Evolutionary conservation across 2,113 vertebrate species (phyloP).

Genomic region (Elgaria multicarinata): DNA sequence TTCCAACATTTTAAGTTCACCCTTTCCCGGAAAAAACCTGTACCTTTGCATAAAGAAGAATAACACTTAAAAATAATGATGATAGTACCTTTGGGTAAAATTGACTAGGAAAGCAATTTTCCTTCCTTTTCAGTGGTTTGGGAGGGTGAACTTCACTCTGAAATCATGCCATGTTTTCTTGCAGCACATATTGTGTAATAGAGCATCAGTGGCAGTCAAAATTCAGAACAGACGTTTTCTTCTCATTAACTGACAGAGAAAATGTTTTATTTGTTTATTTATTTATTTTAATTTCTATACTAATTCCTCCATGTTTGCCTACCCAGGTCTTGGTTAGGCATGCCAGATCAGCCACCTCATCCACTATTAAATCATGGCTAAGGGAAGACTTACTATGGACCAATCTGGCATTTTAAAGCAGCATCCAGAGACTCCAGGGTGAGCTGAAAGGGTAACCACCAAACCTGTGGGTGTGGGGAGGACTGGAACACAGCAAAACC

Average conservation of each 20-base stretch:
- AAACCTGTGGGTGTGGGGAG: too few species aligned
- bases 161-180: not conserved
- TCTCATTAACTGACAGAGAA: conserved; percentile 13
- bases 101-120: not conserved
- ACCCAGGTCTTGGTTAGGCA: too few species aligned
- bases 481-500: too few species aligned
- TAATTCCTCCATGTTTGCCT: too few species aligned
- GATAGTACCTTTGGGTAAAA: fast-evolving
- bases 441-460: too few species aligned
- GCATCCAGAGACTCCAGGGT: too few species aligned
- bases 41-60: not conserved
- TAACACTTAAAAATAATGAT: not conserved
- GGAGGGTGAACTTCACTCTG: fast-evolving
- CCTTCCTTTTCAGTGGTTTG: not conserved
- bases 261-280: not conserved
- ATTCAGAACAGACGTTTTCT: not conserved
- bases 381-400: too few species aligned
- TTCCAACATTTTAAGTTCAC: conserved; percentile 2
- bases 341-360: too few species aligned
- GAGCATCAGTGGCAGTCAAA: not conserved
- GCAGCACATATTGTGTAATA: not conserved
- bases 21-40: not conserved
- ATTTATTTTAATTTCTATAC: too few species aligned
- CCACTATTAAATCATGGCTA: too few species aligned
- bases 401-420: too few species aligned